A percentile compares a stretch with the other conserved stretches of the same genome.
These are phyloP conservation scores for Clistopyga incitator DNA, from an alignment of 2,888 invertebrate species.

Conservation along the genomic window DNA sequence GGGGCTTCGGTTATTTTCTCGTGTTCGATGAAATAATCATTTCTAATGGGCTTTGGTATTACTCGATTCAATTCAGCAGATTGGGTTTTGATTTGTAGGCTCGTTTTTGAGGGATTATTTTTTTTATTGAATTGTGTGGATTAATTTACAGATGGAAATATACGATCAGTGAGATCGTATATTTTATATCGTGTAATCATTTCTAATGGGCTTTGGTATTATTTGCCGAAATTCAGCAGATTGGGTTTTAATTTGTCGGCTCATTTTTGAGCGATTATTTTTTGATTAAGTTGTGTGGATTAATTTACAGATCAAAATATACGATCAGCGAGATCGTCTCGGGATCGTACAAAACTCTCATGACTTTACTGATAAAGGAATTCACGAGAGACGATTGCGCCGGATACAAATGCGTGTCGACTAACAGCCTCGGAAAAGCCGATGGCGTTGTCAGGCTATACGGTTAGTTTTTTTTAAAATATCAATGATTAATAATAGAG, in stretches of 20 bases:
- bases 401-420: slow-evolving; percentile 92
- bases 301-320: slow-evolving; percentile 89
- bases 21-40: no score
- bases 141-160: slow-evolving; percentile 89
- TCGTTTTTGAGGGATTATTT: no score
- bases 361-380: slow-evolving; percentile 89
- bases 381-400: slow-evolving; percentile 88
- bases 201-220: neutral
- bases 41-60: neutral
- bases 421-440: slow-evolving; percentile 91
- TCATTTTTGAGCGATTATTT: no score
- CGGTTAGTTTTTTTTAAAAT: slow-evolving; percentile 84
- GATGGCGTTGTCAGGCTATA: slow-evolving; percentile 91
- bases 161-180: slow-evolving; percentile 89
- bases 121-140: neutral
- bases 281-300: neutral
- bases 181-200: no score
- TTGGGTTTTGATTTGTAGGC: no score
- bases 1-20: no score
- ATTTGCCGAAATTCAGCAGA: neutral
- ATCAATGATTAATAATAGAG: neutral
- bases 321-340: slow-evolving; percentile 89
- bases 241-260: no score
- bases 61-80: neutral
- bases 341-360: slow-evolving; percentile 89